phyloP scores from a whole-genome alignment of 1,140 invertebrate genomes.

The Harlomillsia oculata region DNA sequence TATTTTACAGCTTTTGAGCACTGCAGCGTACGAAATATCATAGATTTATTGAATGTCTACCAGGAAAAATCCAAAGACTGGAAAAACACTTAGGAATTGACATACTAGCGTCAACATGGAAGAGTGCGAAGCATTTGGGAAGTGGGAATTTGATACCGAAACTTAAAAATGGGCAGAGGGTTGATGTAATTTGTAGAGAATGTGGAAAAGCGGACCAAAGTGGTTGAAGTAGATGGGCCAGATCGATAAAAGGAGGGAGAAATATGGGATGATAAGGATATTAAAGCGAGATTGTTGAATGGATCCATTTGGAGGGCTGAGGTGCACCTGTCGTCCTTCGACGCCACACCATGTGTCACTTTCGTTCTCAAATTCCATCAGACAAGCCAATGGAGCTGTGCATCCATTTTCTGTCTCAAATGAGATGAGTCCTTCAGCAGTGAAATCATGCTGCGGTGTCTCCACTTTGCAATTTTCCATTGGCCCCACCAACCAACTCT shows the following conservation, averaged over 20 bases:
- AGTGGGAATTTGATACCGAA: background rate
- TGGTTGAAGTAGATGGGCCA: slow-evolving; percentile 3
- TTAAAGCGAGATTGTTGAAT: slow-evolving; percentile 18
- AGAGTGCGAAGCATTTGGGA: background rate
- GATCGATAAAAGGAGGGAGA: slow-evolving; percentile 10
- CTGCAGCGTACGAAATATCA: no score
- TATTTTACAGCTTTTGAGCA: no score
- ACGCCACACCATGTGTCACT: slow-evolving; percentile 9
- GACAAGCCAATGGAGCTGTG: background rate
- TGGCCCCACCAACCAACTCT: no score
- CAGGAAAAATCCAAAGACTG: no score
- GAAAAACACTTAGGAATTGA: no score
- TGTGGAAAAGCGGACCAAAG: background rate
- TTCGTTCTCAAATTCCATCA: slow-evolving; percentile 10
- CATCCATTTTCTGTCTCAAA: slow-evolving; percentile 5
- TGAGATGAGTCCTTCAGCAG: background rate
- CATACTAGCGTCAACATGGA: no score
- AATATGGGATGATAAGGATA: slow-evolving; percentile 16
- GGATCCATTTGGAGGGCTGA: slow-evolving; percentile 21
- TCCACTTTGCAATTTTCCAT: no score
- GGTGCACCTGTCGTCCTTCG: slow-evolving; percentile 22
- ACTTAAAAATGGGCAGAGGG: background rate
- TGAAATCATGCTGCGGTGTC: no score
- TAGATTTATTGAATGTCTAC: no score
- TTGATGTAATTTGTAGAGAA: background rate